phyloP scores from a whole-genome alignment of 2,888 invertebrate genomes.

The Therioaphis trifolii region DNA sequence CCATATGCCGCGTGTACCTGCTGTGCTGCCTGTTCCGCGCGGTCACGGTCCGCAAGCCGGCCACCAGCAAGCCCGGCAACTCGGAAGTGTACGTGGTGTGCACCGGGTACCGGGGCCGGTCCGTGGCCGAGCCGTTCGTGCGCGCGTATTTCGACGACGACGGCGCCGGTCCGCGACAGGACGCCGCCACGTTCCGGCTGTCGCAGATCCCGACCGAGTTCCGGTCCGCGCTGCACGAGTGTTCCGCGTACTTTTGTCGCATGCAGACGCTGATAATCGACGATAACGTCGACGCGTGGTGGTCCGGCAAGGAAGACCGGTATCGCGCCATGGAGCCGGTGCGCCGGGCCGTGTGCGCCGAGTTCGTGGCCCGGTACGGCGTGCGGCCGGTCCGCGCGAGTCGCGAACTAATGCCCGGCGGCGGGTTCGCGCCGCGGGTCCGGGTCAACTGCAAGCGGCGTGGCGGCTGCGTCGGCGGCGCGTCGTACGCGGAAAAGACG shows the following conservation, averaged over 20 bases:
- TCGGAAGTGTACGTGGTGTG: slow-evolving; percentile 91
- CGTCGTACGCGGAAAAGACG: slow-evolving; percentile 29
- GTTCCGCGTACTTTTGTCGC: slow-evolving; percentile 7
- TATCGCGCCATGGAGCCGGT: not conserved
- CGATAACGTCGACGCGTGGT: slow-evolving; percentile 11
- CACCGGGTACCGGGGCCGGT: slow-evolving; percentile 70
- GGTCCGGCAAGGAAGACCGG: not conserved
- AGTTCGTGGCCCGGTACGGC: not conserved
- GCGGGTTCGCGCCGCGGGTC: not conserved
- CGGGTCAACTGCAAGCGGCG: not conserved
- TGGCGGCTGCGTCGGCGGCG: not conserved
- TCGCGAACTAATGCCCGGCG: not conserved
- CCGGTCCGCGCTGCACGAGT: not conserved
- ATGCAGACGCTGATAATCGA: slow-evolving; percentile 34
- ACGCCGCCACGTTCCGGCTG: slow-evolving; percentile 1
- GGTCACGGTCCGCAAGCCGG: slow-evolving; percentile 86
- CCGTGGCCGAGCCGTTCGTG: slow-evolving; percentile 6
- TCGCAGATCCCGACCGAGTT: slow-evolving; percentile 22
- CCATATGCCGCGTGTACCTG: slow-evolving; percentile 82
- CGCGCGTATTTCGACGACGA: not conserved
- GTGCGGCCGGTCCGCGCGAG: slow-evolving; percentile 17
- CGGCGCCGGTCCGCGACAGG: not conserved
- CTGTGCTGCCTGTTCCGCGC: slow-evolving; percentile 80
- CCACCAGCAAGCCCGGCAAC: slow-evolving; percentile 91
- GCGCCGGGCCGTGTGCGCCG: slow-evolving; percentile 1